Conservation (phyloP, 2,113 vertebrate species). For the Acrocephalus arundinaceus region DNA sequence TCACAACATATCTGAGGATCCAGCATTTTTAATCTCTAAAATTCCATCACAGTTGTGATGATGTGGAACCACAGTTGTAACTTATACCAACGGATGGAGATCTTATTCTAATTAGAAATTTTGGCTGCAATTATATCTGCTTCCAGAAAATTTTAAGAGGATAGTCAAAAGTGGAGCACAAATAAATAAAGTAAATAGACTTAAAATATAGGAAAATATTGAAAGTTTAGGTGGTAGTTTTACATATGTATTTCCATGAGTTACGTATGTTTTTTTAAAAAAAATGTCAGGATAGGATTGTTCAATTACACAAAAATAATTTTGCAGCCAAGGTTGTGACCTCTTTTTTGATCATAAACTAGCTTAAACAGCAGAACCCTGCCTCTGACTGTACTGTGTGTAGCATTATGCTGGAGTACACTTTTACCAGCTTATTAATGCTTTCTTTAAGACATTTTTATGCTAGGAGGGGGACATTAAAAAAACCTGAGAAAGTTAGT, state of each 20-base stretch:
- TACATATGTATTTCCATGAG: accelerated
- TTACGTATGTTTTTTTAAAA: background rate
- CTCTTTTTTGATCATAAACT: background rate
- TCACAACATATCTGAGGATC: background rate
- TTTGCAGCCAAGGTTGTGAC: background rate
- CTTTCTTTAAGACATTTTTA: background rate
- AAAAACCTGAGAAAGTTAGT: background rate
- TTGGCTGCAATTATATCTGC: background rate
- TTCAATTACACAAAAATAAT: background rate
- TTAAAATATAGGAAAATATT: background rate
- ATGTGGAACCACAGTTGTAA: background rate
- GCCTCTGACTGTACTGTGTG: background rate
- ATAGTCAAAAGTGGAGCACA: background rate
- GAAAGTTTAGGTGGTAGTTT: background rate
- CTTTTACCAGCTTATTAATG: background rate
- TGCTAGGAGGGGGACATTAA: background rate
- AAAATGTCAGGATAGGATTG: background rate
- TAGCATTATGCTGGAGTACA: background rate
- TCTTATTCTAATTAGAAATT: background rate
- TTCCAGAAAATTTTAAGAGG: background rate
- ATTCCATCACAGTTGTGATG: background rate
- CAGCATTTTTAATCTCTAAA: background rate
- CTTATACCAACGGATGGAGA: background rate
- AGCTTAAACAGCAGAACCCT: background rate
- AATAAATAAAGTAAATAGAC: background rate